phyloP scores from a whole-genome alignment of 2,888 invertebrate species.

The Xestia ashworthii region DNA sequence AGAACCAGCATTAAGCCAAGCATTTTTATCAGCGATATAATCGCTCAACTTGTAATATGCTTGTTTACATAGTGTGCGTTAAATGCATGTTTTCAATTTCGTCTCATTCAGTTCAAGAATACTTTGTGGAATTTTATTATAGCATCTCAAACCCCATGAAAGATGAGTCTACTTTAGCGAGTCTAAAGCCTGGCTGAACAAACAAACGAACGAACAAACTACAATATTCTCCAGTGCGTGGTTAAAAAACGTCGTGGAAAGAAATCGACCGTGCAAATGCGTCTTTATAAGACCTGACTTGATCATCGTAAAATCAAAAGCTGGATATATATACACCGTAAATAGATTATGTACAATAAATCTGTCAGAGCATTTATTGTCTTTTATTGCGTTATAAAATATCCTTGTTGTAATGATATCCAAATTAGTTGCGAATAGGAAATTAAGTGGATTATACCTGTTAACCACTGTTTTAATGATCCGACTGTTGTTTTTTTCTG shows the following conservation, averaged over 20 bases:
- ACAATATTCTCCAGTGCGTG: neutral
- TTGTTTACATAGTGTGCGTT: no score
- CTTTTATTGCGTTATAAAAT: slow-evolving; percentile 22
- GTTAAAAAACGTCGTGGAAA: neutral
- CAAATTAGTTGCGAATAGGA: slow-evolving; percentile 4
- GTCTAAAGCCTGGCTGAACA: no score
- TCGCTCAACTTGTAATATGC: no score
- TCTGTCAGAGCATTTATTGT: slow-evolving; percentile 21
- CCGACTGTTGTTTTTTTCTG: neutral
- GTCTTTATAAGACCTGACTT: neutral
- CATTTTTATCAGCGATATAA: no score
- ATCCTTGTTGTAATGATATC: slow-evolving; percentile 22
- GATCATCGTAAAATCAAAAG: neutral
- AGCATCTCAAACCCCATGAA: no score
- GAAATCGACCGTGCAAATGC: neutral
- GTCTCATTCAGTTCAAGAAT: no score
- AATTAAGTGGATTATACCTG: slow-evolving; percentile 15
- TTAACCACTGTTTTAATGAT: slow-evolving; percentile 1
- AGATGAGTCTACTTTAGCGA: no score
- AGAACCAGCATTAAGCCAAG: no score
- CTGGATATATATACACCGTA: neutral
- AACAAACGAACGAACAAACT: no score
- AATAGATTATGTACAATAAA: slow-evolving; percentile 29
- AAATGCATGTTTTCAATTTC: no score
- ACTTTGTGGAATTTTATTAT: no score